Evolutionary conservation across 2,113 vertebrate species (phyloP).

Genomic region (Rhinopomastus cyanomelas): DNA sequence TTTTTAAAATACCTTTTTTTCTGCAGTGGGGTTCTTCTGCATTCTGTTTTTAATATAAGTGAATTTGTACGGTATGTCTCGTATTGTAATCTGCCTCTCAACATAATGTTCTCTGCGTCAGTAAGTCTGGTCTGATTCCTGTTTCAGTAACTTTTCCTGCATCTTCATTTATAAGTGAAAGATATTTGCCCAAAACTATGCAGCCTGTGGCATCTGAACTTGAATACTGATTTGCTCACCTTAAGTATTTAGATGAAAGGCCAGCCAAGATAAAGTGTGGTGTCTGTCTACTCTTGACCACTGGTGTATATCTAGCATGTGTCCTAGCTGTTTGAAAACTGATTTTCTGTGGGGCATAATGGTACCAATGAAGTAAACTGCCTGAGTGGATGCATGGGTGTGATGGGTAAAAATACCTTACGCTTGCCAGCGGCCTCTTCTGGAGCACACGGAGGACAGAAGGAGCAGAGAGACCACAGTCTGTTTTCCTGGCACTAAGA

Average conservation of each 20-base stretch:
- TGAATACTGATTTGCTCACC: neutral
- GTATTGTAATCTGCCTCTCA: neutral
- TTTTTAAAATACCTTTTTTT: neutral
- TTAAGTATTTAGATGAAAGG: neutral
- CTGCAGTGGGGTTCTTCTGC: neutral
- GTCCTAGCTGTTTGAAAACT: neutral
- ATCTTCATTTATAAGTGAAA: neutral
- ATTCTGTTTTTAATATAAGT: neutral
- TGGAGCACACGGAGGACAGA: accelerated
- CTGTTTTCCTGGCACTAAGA: neutral
- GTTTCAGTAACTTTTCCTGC: neutral
- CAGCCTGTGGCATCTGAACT: neutral
- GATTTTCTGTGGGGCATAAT: neutral
- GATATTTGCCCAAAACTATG: neutral
- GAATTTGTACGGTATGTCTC: neutral
- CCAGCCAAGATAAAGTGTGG: neutral
- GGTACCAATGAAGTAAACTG: neutral
- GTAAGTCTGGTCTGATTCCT: neutral
- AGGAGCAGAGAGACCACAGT: neutral
- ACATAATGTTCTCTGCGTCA: neutral
- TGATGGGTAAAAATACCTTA: neutral
- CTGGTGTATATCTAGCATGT: neutral
- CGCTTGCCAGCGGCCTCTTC: neutral
- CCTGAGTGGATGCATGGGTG: neutral
- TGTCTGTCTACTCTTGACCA: neutral